Evolutionary conservation across 2,888 invertebrate species (phyloP).

Genomic region (Campoplex capitator): DNA sequence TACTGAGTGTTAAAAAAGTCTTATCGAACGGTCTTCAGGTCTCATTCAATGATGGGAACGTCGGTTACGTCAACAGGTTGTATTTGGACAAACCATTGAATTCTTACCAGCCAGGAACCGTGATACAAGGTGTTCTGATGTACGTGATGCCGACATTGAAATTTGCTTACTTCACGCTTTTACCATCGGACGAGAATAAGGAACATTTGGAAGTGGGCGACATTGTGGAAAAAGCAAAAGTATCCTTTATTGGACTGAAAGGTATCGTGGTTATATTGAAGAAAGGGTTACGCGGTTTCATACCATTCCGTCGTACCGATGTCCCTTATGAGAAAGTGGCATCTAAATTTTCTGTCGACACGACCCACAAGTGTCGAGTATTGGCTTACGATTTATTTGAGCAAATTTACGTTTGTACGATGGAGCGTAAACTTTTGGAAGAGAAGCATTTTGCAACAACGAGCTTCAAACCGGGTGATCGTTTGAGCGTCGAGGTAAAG

Average conservation of each 20-base stretch:
- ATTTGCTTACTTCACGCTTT: slow-evolving; percentile 88
- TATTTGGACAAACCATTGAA: slow-evolving; percentile 76
- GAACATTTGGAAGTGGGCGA: slow-evolving; percentile 86
- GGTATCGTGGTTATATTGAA: slow-evolving; percentile 82
- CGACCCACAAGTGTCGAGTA: slow-evolving; percentile 86
- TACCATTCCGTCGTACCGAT: slow-evolving; percentile 78
- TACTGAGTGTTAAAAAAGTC: slow-evolving; percentile 82
- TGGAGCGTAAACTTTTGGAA: slow-evolving; percentile 86
- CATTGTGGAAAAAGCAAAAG: slow-evolving; percentile 87
- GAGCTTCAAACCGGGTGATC: slow-evolving; percentile 76
- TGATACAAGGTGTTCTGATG: slow-evolving; percentile 84
- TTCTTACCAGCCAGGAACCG: slow-evolving; percentile 73
- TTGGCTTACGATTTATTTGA: slow-evolving; percentile 89
- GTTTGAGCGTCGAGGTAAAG: slow-evolving; percentile 75
- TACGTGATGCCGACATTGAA: slow-evolving; percentile 90
- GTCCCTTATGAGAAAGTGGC: slow-evolving; percentile 81
- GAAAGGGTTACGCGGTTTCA: slow-evolving; percentile 77
- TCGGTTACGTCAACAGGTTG: slow-evolving; percentile 84
- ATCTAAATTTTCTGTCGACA: slow-evolving; percentile 85
- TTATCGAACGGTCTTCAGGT: slow-evolving; percentile 85
- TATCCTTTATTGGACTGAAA: slow-evolving; percentile 83
- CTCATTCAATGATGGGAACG: slow-evolving; percentile 83
- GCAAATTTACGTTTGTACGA: slow-evolving; percentile 89
- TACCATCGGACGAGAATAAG: slow-evolving; percentile 73
- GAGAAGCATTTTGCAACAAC: slow-evolving; percentile 86